phyloP scores from a whole-genome alignment of 2,797 vertebrate species.

The Pipistrellus nathusii region DNA sequence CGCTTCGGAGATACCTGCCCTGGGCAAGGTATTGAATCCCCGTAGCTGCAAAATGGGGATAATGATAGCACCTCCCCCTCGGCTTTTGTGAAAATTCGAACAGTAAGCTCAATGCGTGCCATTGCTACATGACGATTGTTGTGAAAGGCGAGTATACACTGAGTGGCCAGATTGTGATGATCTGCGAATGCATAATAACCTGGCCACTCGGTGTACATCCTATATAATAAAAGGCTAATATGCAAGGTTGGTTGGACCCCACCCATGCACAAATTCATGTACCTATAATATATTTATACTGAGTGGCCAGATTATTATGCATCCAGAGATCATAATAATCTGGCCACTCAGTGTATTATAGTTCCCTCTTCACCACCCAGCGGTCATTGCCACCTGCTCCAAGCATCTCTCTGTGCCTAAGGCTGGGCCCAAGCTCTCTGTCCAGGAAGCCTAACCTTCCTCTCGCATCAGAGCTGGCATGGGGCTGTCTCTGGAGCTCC shows the following conservation, averaged over 20 bases:
- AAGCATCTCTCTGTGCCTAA: fast-evolving
- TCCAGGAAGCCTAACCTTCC: background rate
- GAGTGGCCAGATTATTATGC: no score
- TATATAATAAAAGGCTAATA: no score
- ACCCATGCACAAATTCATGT: no score
- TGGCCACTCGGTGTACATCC: no score
- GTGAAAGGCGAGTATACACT: no score
- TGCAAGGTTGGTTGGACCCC: no score
- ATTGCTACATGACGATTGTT: background rate
- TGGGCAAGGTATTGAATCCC: background rate
- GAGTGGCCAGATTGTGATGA: no score
- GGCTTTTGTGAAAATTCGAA: background rate
- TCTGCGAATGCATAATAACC: no score
- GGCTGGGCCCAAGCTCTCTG: background rate
- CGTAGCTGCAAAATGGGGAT: background rate
- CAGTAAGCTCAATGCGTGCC: fast-evolving
- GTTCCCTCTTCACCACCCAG: background rate
- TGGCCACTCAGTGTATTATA: no score
- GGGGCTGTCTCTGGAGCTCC: background rate
- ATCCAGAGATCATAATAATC: no score
- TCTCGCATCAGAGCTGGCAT: background rate
- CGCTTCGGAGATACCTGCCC: background rate
- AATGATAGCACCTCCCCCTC: background rate
- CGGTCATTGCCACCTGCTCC: background rate
- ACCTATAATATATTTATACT: no score